phyloP scores from a whole-genome alignment of 2,888 invertebrate species.

The Arge pagana region DNA sequence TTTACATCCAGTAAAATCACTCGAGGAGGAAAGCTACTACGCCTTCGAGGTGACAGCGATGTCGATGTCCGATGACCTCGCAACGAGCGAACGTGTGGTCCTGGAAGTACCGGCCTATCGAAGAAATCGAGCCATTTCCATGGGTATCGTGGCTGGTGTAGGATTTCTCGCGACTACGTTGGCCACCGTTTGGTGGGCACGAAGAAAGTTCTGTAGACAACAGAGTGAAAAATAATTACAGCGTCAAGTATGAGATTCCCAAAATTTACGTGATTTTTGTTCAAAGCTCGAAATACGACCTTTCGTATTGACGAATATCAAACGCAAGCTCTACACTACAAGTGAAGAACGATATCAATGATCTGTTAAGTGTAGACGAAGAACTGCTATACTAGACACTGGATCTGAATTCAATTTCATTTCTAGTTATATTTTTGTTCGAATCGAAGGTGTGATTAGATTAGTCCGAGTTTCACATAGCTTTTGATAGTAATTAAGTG shows the following conservation, averaged over 20 bases:
- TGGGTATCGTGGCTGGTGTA: slow-evolving; percentile 72
- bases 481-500: too few relatives aligned
- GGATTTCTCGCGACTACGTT: slow-evolving; percentile 70
- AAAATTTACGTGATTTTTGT: too few relatives aligned
- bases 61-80: slow-evolving; percentile 65
- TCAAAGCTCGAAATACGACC: too few relatives aligned
- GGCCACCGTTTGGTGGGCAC: slow-evolving; percentile 65
- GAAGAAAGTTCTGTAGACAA: slow-evolving; percentile 55
- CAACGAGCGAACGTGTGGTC: slow-evolving; percentile 67
- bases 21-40: slow-evolving; percentile 76
- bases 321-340: too few relatives aligned
- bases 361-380: too few relatives aligned
- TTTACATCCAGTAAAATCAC: slow-evolving; percentile 70
- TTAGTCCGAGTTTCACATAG: too few relatives aligned
- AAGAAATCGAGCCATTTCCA: slow-evolving; percentile 72
- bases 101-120: slow-evolving; percentile 73
- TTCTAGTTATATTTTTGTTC: too few relatives aligned
- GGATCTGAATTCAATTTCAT: too few relatives aligned
- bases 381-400: too few relatives aligned
- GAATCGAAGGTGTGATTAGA: too few relatives aligned
- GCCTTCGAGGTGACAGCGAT: slow-evolving; percentile 75
- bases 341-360: too few relatives aligned
- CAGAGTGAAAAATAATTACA: slow-evolving; percentile 14
- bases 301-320: too few relatives aligned
- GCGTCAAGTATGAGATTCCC: neutral